phyloP scores from a whole-genome alignment of 2,888 invertebrate genomes.

The Megalurothrips usitatus region DNA sequence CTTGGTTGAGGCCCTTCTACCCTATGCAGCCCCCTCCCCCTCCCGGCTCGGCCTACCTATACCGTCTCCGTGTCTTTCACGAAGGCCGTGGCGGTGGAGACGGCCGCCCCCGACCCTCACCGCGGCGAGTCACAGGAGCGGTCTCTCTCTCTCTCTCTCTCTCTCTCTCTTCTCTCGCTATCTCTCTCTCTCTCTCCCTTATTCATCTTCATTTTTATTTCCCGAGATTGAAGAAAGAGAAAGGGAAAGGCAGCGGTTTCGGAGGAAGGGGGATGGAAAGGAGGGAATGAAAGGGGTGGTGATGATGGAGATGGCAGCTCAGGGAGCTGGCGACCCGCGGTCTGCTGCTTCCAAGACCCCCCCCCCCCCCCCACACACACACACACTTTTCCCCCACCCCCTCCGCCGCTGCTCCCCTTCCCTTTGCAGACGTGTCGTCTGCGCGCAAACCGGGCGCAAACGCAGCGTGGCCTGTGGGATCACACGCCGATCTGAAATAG shows the following conservation, averaged over 20 bases:
- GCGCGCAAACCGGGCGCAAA: no score
- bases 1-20: background rate
- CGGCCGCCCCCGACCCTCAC: background rate
- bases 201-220: no score
- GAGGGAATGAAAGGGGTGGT: background rate
- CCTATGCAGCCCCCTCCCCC: background rate
- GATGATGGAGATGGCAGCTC: constrained; percentile 11
- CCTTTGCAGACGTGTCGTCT: no score
- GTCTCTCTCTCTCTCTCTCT: no score
- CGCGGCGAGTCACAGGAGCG: background rate
- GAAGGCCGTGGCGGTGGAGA: background rate
- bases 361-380: background rate
- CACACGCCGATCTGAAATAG: no score
- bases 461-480: no score
- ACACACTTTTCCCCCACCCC: background rate
- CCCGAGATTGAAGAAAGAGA: background rate
- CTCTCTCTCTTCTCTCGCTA: no score
- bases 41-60: background rate
- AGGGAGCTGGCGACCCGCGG: constrained; percentile 11
- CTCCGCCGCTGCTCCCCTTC: no score
- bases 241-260: background rate
- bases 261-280: background rate
- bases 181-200: no score
- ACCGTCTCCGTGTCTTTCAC: constrained; percentile 1
- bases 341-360: background rate